Base-by-base conservation (phyloP, 1,140 invertebrate genomes). In the Sarcophaga bullata region DNA sequence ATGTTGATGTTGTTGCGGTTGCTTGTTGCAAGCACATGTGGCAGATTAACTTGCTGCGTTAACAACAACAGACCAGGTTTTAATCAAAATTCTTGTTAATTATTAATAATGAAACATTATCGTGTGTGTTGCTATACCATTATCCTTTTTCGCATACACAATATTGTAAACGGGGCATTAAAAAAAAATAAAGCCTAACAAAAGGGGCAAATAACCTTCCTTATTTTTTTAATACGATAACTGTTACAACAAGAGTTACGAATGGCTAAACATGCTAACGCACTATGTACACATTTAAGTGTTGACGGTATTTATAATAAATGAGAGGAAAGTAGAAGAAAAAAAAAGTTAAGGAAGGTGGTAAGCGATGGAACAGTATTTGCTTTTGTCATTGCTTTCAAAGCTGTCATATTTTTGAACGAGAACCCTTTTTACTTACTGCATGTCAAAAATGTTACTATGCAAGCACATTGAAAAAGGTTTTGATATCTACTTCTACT, bases 21-120 rank as follows among this genome's bases (percentile, higher is more conserved):
- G 25, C 4, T 37, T 37, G 25, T 4, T 58, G n/a, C 7, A n/a
- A n/a, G 7, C 54, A 13, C 54, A 58, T 58, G 54, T 58, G 54
- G 54, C n/a, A 58, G 54, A 58, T 58, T 58, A 58, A 58, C 54
- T 58, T 37, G 25, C 25, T 4, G 4, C 54, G 15, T 58, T 58
- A 13, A 58, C 54, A n/a, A 58, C 54, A 58, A 13, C 52, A 58
- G n/a, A 58, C 15, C 15, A n/a, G 54, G 15, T 58, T 58, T 58
- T 58, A 58, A 58, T 58, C 54, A 58, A 58, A 58, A 58, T 58
- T 58, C 54, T 58, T 58, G 54, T 58, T 58, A 58, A 58, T 58
- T n/a, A 58, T 58, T 58, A 58, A 58, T 58, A 58, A 58, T 15
- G 52, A 58, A 58, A 15, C 15, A 58, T 58, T 58, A 58, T 58